Evolutionary conservation across 1,140 invertebrate species (phyloP).

Genomic region (Leucophenga varia): DNA sequence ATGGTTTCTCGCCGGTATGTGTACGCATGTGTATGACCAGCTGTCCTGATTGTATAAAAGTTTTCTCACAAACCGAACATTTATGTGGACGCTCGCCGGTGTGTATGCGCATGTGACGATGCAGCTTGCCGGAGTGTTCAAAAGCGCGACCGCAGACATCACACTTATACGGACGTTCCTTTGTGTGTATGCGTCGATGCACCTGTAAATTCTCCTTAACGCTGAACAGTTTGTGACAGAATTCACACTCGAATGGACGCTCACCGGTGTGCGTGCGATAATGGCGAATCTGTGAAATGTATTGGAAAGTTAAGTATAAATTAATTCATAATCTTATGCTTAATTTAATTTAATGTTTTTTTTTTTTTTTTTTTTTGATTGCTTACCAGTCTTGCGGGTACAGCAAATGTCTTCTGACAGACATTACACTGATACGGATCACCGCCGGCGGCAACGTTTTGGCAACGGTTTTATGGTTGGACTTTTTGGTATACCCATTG

Average conservation of each 20-base stretch:
- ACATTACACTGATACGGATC: slow-evolving; percentile 87
- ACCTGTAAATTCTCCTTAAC: slow-evolving; percentile 91
- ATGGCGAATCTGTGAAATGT: slow-evolving; percentile 63
- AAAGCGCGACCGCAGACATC: slow-evolving; percentile 88
- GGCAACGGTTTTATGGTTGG: slow-evolving; percentile 48
- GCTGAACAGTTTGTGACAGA: slow-evolving; percentile 88
- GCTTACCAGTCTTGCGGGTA: slow-evolving; percentile 80
- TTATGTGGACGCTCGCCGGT: slow-evolving; percentile 91
- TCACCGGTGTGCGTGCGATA: slow-evolving; percentile 89
- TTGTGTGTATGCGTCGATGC: slow-evolving; percentile 88
- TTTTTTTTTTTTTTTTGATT: slow-evolving; percentile 2
- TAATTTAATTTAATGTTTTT: not conserved
- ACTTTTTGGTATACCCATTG: slow-evolving; percentile 48
- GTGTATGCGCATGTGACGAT: slow-evolving; percentile 90
- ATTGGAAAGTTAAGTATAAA: not conserved
- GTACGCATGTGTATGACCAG: slow-evolving; percentile 82
- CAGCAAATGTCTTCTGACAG: slow-evolving; percentile 89
- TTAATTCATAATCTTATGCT: not conserved
- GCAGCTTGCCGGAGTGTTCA: slow-evolving; percentile 88
- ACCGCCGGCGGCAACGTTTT: slow-evolving; percentile 53
- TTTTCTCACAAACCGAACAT: slow-evolving; percentile 89
- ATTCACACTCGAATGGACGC: slow-evolving; percentile 85
- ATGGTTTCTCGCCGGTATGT: slow-evolving; percentile 89
- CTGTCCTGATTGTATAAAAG: slow-evolving; percentile 87
- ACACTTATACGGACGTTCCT: slow-evolving; percentile 78